Evolutionary conservation across 2,797 vertebrate species (phyloP).

Genomic region (Gadopsis bispinosus): DNA sequence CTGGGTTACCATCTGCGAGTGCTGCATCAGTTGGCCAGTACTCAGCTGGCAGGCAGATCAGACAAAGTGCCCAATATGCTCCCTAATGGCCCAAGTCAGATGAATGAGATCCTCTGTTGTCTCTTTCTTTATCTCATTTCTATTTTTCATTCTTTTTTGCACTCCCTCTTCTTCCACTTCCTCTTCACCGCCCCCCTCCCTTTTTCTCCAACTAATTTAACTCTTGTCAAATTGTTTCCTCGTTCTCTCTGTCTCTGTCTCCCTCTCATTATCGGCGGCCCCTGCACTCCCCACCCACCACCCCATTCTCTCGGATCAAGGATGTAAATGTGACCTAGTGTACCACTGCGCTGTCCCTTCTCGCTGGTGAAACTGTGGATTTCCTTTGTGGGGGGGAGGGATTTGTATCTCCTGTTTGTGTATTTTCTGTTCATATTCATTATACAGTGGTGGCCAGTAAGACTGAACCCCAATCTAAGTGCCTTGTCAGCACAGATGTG

Average conservation of each 20-base stretch:
- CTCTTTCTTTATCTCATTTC: slow-evolving; percentile 43
- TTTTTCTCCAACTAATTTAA: slow-evolving; percentile 54
- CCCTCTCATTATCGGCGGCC: slow-evolving; percentile 45
- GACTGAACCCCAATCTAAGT: slow-evolving; percentile 33
- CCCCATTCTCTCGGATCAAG: slow-evolving; percentile 48
- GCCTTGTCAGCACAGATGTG: slow-evolving; percentile 58
- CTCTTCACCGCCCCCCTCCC: slow-evolving; percentile 14
- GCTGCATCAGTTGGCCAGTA: slow-evolving; percentile 79
- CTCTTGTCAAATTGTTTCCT: slow-evolving; percentile 56
- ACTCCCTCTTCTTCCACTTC: slow-evolving; percentile 39
- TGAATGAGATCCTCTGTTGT: slow-evolving; percentile 72
- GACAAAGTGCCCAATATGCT: slow-evolving; percentile 86
- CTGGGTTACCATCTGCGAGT: slow-evolving; percentile 81
- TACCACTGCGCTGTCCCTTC: slow-evolving; percentile 33
- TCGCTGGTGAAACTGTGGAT: slow-evolving; percentile 27
- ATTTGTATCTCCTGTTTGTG: slow-evolving; percentile 24
- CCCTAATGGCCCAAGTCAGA: slow-evolving; percentile 83
- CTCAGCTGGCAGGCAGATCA: slow-evolving; percentile 84
- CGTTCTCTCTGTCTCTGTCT: slow-evolving; percentile 18
- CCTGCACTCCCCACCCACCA: slow-evolving; percentile 12
- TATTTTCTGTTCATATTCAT: slow-evolving; percentile 18
- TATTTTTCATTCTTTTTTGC: slow-evolving; percentile 35
- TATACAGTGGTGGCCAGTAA: slow-evolving; percentile 34
- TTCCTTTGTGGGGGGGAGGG: not conserved
- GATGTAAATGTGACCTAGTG: slow-evolving; percentile 49